Conservation (phyloP, 2,797 vertebrate genomes). For the Anabacerthia variegaticeps region DNA sequence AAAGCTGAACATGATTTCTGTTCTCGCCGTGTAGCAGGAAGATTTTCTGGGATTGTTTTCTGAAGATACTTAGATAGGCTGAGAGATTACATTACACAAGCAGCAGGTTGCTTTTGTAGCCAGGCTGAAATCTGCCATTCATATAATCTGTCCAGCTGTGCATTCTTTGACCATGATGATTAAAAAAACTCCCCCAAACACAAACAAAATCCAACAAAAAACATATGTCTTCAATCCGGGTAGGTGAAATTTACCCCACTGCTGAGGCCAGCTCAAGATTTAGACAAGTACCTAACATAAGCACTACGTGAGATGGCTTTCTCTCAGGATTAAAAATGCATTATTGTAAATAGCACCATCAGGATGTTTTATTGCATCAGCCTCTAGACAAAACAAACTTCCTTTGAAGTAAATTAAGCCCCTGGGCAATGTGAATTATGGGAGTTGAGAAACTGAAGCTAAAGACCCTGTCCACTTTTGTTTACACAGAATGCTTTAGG, state of each 20-base stretch:
- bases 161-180: constrained; percentile 35
- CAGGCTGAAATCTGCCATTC: constrained; percentile 28
- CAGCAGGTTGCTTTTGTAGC: constrained; percentile 18
- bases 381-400: constrained; percentile 55
- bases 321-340: constrained; percentile 26
- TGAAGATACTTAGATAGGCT: background rate
- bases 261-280: constrained; percentile 20
- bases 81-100: constrained; percentile 16
- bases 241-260: constrained; percentile 1
- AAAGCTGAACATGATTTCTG: background rate
- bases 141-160: constrained; percentile 51
- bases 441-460: constrained; percentile 40
- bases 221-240: constrained; percentile 26
- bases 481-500: constrained; percentile 51
- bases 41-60: background rate
- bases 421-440: constrained; percentile 38
- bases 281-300: background rate
- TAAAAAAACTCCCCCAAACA: background rate
- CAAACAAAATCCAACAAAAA: background rate
- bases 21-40: background rate
- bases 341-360: constrained; percentile 49
- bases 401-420: constrained; percentile 64
- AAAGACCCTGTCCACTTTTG: constrained; percentile 34
- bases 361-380: constrained; percentile 55
- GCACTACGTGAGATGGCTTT: background rate